Base-by-base conservation (phyloP, 2,888 invertebrate species). In the Scaptomyza tumidula region DNA sequence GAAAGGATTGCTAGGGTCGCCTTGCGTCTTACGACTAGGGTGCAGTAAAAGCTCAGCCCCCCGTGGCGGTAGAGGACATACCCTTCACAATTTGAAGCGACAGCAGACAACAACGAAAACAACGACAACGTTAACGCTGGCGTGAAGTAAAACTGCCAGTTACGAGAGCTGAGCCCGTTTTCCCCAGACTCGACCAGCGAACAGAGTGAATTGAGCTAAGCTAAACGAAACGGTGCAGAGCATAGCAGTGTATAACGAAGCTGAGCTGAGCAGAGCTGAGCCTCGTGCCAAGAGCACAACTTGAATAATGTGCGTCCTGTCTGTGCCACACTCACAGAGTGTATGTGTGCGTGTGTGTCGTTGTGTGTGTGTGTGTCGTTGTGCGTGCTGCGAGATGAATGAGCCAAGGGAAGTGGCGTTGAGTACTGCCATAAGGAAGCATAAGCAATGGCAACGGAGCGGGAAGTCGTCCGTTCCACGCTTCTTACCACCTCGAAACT, bases 351-450 rank as follows among this genome's bases (percentile, higher is more conserved):
- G 10, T 63, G 27, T 55, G 29, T 48, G 57, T 33, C 13, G n/a
- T n/a, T 46, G 57, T 55, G 48, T 56, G 49, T 57, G 41, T 45
- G 46, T 62, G 33, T 37, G 11, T 44, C 19, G 59, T 31, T 53
- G 37, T 37, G 63, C 57, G 72, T 71, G 67, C 62, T 67, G 69
- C 44, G 78, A 80, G 86, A 86, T 83, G 80, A 80, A 86, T 86
- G 83, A 76, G 83, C 71, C 54, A 69, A 78, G 83, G 83, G 86
- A 83, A 83, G 83, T 86, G 78, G 74, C 86, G 86, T 83, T 83
- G 83, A 83, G 80, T 83, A 83, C 71, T 83, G 73, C 71, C 83
- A 86, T 86, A 83, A 83, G 83, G 83, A 86, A 86, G 74, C 76
- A 78, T 68, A 72, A 80, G 71, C 83, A 75, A 72, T 63, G 67